phyloP scores from a whole-genome alignment of 2,113 vertebrate species.

The Cottus gobio region DNA sequence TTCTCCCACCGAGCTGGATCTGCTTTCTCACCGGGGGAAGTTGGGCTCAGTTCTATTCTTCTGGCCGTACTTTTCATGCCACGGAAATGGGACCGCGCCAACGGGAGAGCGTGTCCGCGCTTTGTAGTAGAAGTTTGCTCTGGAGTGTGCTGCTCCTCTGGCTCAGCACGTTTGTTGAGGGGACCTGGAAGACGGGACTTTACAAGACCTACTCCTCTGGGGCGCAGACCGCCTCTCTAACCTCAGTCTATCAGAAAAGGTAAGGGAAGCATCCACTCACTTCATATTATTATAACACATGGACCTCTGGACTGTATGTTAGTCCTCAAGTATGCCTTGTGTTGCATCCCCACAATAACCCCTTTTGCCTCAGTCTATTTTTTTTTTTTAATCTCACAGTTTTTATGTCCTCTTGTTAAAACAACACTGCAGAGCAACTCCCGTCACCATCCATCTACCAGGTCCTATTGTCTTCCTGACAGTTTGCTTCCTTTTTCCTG shows the following conservation, averaged over 20 bases:
- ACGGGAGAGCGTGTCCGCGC: constrained; percentile 66
- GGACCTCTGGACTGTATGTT: not conserved
- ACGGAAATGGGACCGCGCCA: constrained; percentile 75
- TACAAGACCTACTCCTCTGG: constrained; percentile 76
- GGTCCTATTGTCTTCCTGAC: constrained; percentile 72
- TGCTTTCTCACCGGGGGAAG: constrained; percentile 16
- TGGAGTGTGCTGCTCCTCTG: constrained; percentile 74
- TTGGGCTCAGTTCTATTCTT: constrained; percentile 53
- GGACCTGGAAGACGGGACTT: constrained; percentile 83
- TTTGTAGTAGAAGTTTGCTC: constrained; percentile 69
- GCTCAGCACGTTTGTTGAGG: constrained; percentile 67
- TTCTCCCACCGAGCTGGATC: constrained; percentile 34
- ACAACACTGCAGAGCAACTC: constrained; percentile 42
- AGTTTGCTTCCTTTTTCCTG: constrained; percentile 80
- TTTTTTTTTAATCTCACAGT: not conserved
- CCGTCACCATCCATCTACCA: constrained; percentile 67
- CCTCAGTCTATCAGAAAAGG: constrained; percentile 81
- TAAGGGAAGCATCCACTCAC: constrained; percentile 36
- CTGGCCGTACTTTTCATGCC: constrained; percentile 51
- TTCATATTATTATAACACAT: not conserved
- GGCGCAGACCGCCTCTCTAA: constrained; percentile 67
- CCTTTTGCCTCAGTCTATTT: not conserved
- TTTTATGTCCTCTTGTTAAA: constrained; percentile 11
- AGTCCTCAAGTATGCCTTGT: too few species aligned
- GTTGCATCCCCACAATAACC: not conserved